Conservation (phyloP, 2,888 invertebrate genomes). For the Pasiphila rectangulata region DNA sequence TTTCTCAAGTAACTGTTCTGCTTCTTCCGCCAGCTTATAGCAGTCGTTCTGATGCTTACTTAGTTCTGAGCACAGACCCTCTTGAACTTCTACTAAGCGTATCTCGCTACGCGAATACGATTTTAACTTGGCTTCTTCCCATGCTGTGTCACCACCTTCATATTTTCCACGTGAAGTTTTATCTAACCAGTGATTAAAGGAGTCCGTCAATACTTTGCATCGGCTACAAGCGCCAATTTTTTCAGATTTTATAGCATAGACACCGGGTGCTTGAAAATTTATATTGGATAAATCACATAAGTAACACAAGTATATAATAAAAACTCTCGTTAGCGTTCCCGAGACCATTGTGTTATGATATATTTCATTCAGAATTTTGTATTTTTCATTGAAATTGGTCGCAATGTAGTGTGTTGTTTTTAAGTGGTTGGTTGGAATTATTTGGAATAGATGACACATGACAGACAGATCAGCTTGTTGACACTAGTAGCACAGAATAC, state of each 20-base stretch:
- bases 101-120: constrained; percentile 93
- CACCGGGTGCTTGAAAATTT: constrained; percentile 34
- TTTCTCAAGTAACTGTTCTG: constrained; percentile 89
- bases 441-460: no score
- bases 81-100: constrained; percentile 94
- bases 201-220: constrained; percentile 86
- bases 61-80: constrained; percentile 88
- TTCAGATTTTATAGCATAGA: constrained; percentile 22
- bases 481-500: no score
- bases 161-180: constrained; percentile 92
- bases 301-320: constrained; percentile 36
- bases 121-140: constrained; percentile 93
- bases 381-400: no score
- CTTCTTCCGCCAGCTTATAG: constrained; percentile 88
- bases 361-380: no score
- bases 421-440: no score
- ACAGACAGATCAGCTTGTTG: no score
- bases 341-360: no score
- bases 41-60: constrained; percentile 89
- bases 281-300: constrained; percentile 38
- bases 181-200: constrained; percentile 89
- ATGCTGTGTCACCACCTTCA: constrained; percentile 95
- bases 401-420: no score
- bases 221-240: constrained; percentile 82
- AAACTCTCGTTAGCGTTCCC: constrained; percentile 22